These are phyloP conservation scores for Euschistus heros DNA, from an alignment of 1,140 invertebrate genomes.

Conservation along the genomic window DNA sequence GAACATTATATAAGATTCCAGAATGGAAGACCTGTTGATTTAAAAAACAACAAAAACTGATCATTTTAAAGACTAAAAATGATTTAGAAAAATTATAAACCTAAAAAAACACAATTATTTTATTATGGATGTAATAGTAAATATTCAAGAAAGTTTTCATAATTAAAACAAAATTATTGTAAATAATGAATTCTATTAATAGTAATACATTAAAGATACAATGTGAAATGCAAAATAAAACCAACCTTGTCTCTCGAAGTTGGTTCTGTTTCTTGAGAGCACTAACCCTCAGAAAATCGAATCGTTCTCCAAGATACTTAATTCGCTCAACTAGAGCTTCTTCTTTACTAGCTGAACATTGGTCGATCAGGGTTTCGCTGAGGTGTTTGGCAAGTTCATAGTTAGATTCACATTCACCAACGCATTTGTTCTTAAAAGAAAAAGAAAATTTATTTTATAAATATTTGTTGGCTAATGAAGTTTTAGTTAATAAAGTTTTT, in stretches of 20 bases:
- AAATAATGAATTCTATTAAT: background rate
- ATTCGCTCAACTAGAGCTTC: constrained; percentile 56
- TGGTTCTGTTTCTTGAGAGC: constrained; percentile 63
- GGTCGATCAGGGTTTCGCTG: constrained; percentile 56
- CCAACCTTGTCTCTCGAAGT: constrained; percentile 59
- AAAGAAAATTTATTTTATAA: background rate
- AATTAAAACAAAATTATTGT: background rate
- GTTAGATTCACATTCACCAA: constrained; percentile 57
- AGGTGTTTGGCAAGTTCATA: constrained; percentile 70
- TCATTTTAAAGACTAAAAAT: too few species aligned
- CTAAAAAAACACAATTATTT: too few species aligned
- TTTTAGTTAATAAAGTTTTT: too few species aligned
- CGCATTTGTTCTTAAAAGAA: constrained; percentile 47
- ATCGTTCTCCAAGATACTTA: constrained; percentile 48
- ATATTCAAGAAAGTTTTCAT: background rate
- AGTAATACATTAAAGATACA: too few species aligned
- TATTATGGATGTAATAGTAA: too few species aligned
- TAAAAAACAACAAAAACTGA: background rate
- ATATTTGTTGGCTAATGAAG: too few species aligned
- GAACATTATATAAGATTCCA: constrained; percentile 27
- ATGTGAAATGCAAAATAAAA: background rate
- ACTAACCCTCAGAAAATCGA: constrained; percentile 53
- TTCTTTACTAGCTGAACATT: constrained; percentile 52
- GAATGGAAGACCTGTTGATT: constrained; percentile 27
- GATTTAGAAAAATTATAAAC: too few species aligned